Evolutionary conservation across 1,140 invertebrate species (phyloP), one percentile per base, ranked within the genome.

Genomic region (Pseudomyrmex concolor): DNA sequence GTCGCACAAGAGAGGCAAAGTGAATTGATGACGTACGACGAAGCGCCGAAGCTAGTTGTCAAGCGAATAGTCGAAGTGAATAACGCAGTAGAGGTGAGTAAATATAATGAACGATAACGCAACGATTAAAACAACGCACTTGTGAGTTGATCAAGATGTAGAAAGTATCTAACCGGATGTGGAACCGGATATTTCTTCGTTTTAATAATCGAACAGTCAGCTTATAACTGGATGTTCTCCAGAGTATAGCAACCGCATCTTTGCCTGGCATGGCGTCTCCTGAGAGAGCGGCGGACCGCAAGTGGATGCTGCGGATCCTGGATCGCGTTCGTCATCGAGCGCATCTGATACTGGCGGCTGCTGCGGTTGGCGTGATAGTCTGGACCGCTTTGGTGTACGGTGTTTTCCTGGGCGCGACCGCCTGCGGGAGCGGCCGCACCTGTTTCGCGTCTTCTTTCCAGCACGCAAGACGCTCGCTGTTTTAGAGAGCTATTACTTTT

Each of bases 401-500:
- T 12, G 73, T 84, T 48, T 87, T 89, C 48, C 84, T 90, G 8
- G 86, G 86, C 13, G 83, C 67, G 15, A 84, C 83, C 10, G 59
- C 88, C 43, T 91, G 90, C 25, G 68, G 70, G 25, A 80, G 64
- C 68, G 81, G 84, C 9, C 87, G 68, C 57, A 82, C 76, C 8
- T 91, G 86, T 15, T 67, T 87, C 10, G 76, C 62, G 9, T 80
- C 43, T 7, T 72, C 78, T 12, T 50, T 84, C 55, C 84, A 54
- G 25, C 70, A 73, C n/a, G 76, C 81, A 1, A 88, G 84, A 64
- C 74, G 76, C 45, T 59, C 76, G 25, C 22, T 88, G 17, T 88
- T 88, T 88, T 90, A 74, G 74, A 68, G 43, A 60, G 17, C 1
- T 51, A 13, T 51, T 88, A 15, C 86, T 88, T 88, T 90, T 48